These are phyloP conservation scores for Spilosoma lubricipeda DNA, from an alignment of 2,888 invertebrate species.

Conservation along the genomic window DNA sequence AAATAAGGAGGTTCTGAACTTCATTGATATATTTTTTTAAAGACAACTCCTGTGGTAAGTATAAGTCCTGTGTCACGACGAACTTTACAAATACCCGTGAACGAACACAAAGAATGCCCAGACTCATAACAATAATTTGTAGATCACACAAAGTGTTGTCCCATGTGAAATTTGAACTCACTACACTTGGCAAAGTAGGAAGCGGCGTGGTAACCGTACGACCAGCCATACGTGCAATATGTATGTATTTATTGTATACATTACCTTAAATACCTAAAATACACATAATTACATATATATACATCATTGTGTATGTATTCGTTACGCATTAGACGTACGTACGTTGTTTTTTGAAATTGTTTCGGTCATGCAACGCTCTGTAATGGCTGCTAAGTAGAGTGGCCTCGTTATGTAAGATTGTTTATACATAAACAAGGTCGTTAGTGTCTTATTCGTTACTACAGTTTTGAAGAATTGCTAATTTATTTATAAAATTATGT, in stretches of 20 bases:
- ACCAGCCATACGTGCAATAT: background rate
- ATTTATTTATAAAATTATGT: background rate
- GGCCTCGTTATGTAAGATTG: constrained; percentile 76
- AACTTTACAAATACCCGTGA: no score
- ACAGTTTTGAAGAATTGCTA: constrained; percentile 49
- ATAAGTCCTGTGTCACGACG: no score
- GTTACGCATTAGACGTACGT: constrained; percentile 55
- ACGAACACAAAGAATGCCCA: no score
- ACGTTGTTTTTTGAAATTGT: constrained; percentile 59
- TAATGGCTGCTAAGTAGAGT: constrained; percentile 59
- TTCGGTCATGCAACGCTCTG: constrained; percentile 68
- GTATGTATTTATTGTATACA: background rate
- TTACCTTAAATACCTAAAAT: background rate
- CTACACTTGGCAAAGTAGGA: no score
- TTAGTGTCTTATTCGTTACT: constrained; percentile 24
- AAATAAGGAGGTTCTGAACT: no score
- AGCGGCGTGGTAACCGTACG: no score
- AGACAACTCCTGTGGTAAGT: no score
- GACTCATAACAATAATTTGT: no score
- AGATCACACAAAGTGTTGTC: no score
- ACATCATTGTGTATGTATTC: constrained; percentile 41
- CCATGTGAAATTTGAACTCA: no score
- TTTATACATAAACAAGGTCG: constrained; percentile 73
- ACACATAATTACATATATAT: constrained; percentile 7
- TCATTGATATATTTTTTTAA: no score